phyloP scores from a whole-genome alignment of 2,888 invertebrate species.

The Drosophila yooni region DNA sequence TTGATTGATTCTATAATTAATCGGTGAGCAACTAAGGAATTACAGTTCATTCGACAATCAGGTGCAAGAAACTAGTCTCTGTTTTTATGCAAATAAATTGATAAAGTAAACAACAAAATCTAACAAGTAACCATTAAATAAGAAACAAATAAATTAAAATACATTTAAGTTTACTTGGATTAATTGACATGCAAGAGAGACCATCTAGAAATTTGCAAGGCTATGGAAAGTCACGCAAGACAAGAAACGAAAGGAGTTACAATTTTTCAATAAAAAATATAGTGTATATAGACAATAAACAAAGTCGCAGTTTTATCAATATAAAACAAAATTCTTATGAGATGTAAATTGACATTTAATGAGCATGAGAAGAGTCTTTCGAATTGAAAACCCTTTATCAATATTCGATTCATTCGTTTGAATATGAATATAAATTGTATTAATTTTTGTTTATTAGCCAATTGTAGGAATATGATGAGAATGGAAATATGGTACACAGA shows the following conservation, averaged over 20 bases:
- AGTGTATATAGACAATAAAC: slow-evolving; percentile 33
- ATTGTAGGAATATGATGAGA: not conserved
- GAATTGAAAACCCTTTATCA: not conserved
- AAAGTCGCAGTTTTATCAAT: slow-evolving; percentile 10
- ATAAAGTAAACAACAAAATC: slow-evolving; percentile 13
- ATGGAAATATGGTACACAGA: slow-evolving; percentile 10
- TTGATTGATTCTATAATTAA: slow-evolving; percentile 36
- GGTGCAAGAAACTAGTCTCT: slow-evolving; percentile 65
- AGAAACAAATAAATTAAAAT: slow-evolving; percentile 30
- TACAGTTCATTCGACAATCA: slow-evolving; percentile 71
- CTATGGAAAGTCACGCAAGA: slow-evolving; percentile 72
- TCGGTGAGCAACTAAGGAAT: slow-evolving; percentile 62
- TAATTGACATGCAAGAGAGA: slow-evolving; percentile 70
- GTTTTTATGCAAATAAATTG: slow-evolving; percentile 58
- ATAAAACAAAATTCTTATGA: slow-evolving; percentile 5
- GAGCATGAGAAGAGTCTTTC: not conserved
- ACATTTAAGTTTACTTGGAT: slow-evolving; percentile 32
- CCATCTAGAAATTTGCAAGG: slow-evolving; percentile 69
- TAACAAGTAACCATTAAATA: slow-evolving; percentile 5
- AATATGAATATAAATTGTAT: slow-evolving; percentile 2
- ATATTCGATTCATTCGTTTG: not conserved
- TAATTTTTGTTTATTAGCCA: not conserved
- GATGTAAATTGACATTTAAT: slow-evolving; percentile 2
- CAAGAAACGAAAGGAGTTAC: slow-evolving; percentile 50
- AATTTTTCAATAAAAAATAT: slow-evolving; percentile 22